Percentiles rank a stretch among this genome's conserved stretches.
phyloP scores from a whole-genome alignment of 2,888 invertebrate species.

The Creontiades dilutus region DNA sequence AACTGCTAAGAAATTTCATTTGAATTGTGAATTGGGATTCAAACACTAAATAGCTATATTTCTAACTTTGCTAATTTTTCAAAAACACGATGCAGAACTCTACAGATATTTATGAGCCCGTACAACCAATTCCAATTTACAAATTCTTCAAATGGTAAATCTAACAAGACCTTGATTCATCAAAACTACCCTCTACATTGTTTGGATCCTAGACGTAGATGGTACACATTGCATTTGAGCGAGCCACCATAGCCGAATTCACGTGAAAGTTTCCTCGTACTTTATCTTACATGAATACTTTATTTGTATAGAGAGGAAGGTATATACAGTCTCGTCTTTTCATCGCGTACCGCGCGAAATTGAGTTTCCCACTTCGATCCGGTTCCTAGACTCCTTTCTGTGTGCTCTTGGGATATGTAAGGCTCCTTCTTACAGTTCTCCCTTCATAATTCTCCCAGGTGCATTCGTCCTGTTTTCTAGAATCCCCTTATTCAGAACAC shows the following conservation, averaged over 20 bases:
- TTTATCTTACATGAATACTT: not conserved
- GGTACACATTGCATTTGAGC: too few species aligned
- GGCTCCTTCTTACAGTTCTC: not conserved
- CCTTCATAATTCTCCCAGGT: not conserved
- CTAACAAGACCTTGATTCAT: too few species aligned
- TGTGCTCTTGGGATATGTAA: constrained; percentile 8
- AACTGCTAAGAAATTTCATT: too few species aligned
- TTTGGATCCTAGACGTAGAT: too few species aligned
- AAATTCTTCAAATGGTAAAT: too few species aligned
- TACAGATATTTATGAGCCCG: too few species aligned
- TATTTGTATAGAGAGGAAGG: not conserved
- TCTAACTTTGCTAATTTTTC: too few species aligned
- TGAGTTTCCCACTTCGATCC: constrained; percentile 31
- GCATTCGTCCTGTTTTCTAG: not conserved
- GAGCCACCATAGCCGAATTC: not conserved
- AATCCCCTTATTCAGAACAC: not conserved
- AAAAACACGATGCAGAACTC: too few species aligned
- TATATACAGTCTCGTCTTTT: not conserved
- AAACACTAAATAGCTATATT: too few species aligned
- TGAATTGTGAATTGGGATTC: too few species aligned
- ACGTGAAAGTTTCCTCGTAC: not conserved
- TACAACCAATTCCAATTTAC: too few species aligned
- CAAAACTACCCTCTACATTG: too few species aligned
- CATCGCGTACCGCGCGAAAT: not conserved
- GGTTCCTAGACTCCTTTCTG: constrained; percentile 4